A percentile compares a stretch with the other conserved stretches of the same genome.
Conservation (phyloP, 1,140 invertebrate genomes). For the Neocloeon triangulifer region DNA sequence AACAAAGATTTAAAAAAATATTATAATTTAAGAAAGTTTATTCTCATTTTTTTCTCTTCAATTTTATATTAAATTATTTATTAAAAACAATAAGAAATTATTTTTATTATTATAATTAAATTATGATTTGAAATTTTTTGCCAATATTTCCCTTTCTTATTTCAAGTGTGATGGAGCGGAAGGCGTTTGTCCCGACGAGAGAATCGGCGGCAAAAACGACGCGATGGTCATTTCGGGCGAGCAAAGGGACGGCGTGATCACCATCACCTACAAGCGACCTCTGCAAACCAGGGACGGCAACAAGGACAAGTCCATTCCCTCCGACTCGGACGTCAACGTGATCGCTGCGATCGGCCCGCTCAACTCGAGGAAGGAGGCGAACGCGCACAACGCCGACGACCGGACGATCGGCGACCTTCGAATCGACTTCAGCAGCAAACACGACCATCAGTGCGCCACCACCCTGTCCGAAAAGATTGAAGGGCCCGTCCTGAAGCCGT, state of each 20-base stretch:
- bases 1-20: not conserved
- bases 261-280: constrained; percentile 52
- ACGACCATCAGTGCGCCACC: constrained; percentile 22
- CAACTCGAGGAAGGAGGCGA: constrained; percentile 54
- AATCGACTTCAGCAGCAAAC: constrained; percentile 41
- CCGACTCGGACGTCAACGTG: constrained; percentile 39
- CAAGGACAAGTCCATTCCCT: constrained; percentile 42
- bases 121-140: constrained; percentile 1
- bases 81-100: not conserved
- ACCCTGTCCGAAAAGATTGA: constrained; percentile 22
- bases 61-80: not conserved
- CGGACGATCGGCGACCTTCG: constrained; percentile 45
- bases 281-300: constrained; percentile 47
- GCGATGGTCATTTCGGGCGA: constrained; percentile 45
- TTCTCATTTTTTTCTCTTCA: not conserved
- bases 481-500: constrained; percentile 29
- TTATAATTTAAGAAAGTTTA: not conserved
- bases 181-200: constrained; percentile 66
- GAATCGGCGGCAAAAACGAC: constrained; percentile 61
- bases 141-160: not conserved
- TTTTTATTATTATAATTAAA: not conserved
- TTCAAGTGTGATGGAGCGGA: constrained; percentile 29
- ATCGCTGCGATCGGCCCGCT: constrained; percentile 75
- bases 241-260: constrained; percentile 55
- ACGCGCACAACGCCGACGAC: constrained; percentile 47